phyloP scores from a whole-genome alignment of 1,140 invertebrate species.

The Drosophila dunni region DNA sequence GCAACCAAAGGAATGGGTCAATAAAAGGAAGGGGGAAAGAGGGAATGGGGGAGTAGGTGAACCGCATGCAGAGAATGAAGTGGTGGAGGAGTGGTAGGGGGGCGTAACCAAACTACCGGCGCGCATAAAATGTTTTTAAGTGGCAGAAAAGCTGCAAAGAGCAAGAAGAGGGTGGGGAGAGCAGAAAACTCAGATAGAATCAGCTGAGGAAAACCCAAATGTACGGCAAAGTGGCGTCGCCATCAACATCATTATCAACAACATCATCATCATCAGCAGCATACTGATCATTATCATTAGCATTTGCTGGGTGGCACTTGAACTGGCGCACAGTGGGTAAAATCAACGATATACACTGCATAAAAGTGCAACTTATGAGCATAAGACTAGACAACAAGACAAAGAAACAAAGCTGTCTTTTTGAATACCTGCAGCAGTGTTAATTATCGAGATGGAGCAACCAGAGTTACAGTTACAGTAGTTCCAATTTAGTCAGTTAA shows the following conservation, averaged over 20 bases:
- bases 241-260: conserved; percentile 9
- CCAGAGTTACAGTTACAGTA: too few species aligned
- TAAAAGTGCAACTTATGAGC: background rate
- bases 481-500: too few species aligned
- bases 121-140: conserved; percentile 55
- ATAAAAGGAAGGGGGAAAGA: background rate
- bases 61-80: too few species aligned
- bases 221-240: conserved; percentile 16
- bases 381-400: background rate
- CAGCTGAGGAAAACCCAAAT: background rate
- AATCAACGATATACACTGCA: background rate
- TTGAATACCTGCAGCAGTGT: too few species aligned
- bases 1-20: background rate
- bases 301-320: conserved; percentile 18
- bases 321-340: conserved; percentile 7
- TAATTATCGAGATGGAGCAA: too few species aligned
- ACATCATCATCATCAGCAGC: background rate
- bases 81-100: background rate
- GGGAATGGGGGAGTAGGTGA: background rate
- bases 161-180: background rate
- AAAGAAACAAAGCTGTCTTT: too few species aligned
- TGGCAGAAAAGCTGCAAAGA: conserved; percentile 29
- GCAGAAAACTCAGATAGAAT: conserved; percentile 2
- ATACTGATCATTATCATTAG: conserved; percentile 1
- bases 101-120: conserved; percentile 11